Evolutionary conservation across 2,797 vertebrate species (phyloP).

Genomic region (Dipus sagitta): DNA sequence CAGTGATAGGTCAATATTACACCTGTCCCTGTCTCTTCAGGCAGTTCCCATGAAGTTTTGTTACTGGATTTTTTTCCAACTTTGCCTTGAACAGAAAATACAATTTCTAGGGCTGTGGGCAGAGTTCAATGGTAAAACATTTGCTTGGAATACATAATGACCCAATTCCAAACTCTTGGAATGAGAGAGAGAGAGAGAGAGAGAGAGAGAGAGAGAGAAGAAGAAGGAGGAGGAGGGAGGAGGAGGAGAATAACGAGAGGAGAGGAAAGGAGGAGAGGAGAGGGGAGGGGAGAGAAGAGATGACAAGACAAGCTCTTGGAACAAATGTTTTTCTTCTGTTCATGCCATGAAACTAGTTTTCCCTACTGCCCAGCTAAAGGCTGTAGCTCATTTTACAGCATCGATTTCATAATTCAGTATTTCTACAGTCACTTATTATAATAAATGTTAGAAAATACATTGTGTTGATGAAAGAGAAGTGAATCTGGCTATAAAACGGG

Average conservation of each 20-base stretch:
- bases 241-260: too few relatives aligned
- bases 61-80: background rate
- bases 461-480: constrained; percentile 42
- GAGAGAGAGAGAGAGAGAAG: background rate
- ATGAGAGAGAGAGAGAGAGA: background rate
- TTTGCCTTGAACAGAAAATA: background rate
- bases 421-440: constrained; percentile 51
- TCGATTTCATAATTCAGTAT: constrained; percentile 57
- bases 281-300: too few relatives aligned
- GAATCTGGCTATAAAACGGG: background rate
- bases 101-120: background rate
- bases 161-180: background rate
- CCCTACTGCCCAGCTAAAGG: background rate
- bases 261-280: fast-evolving
- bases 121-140: background rate
- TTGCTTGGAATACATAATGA: background rate
- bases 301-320: background rate
- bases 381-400: constrained; percentile 52
- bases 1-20: background rate
- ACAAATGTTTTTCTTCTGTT: background rate
- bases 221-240: too few relatives aligned
- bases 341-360: constrained; percentile 12
- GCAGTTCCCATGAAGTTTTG: background rate
- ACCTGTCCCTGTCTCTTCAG: background rate
- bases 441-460: constrained; percentile 57